Conservation (phyloP, 37 sponge, comb jelly and placozoan genomes). For the Petrosia ficiformis region DNA sequence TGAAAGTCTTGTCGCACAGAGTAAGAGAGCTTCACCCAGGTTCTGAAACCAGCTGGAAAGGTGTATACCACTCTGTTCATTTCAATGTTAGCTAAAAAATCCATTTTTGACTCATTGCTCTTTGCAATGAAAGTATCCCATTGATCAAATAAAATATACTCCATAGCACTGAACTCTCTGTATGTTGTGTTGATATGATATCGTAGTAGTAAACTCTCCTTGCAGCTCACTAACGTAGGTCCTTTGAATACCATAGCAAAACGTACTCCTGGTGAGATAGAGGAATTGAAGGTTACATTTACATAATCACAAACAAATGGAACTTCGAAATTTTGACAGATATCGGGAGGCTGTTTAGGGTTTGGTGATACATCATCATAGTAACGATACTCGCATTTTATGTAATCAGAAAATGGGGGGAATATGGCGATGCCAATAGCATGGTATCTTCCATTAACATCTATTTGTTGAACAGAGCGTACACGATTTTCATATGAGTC, state of each 20-base stretch:
- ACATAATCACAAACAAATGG: constrained; percentile 4
- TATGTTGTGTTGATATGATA: constrained; percentile 31
- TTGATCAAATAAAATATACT: constrained; percentile 26
- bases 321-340: neutral
- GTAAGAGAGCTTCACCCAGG: constrained; percentile 52
- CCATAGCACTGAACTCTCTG: constrained; percentile 38
- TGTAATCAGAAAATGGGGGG: constrained; percentile 22
- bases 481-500: constrained; percentile 33
- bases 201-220: constrained; percentile 33
- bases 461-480: constrained; percentile 6
- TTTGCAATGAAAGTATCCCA: neutral
- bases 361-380: constrained; percentile 26
- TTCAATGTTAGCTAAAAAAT: constrained; percentile 19
- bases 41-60: constrained; percentile 29
- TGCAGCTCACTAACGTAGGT: constrained; percentile 32
- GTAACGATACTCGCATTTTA: constrained; percentile 35
- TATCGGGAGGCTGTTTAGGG: neutral
- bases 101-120: neutral
- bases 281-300: constrained; percentile 32
- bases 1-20: neutral
- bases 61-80: constrained; percentile 8
- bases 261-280: neutral
- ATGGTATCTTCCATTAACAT: constrained; percentile 5
- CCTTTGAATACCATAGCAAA: constrained; percentile 52
- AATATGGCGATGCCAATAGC: constrained; percentile 45